Evolutionary conservation across 2,888 invertebrate genomes (phyloP), one percentile per base, ranked within the genome.

Genomic region (Dendrolimus pini): DNA sequence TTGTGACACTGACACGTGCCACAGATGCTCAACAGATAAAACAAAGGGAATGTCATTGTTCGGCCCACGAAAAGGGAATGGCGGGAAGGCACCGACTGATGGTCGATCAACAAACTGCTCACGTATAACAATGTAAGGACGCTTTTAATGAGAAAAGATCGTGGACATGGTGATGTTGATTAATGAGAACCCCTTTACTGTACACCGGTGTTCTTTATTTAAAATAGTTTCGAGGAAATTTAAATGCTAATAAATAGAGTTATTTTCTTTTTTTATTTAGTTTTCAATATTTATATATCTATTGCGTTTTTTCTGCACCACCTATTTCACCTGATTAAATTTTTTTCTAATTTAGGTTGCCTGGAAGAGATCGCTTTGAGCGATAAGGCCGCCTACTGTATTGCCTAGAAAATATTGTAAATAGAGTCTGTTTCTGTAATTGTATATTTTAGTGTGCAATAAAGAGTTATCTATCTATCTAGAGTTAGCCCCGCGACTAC

Each of bases 31-130:
- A 61, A 62, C 58, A 66, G 72, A 74, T 69, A 72, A 47, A 62
- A 64, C 64, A 58, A 62, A 61, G 65, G 67, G 70, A 61, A 77
- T 75, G 70, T 66, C 63, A 77, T 77, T 77, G 77, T 77, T 70
- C 64, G 59, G 61, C 70, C 66, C 58, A 59, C 64, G 73, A 75
- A 72, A 30, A 75, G 74, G 72, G 74, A 72, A 74, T 71, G 71
- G 70, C 66, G 69, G 70, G 71, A 69, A 47, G 10, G 30, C 30
- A 66, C 61, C 58, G 64, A 60, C 58, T 59, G 62, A 62, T 54
- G 55, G 58, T 59, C 65, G 58, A 64, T 72, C 72, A 72, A 64
- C 69, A 73, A 64, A 71, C 69, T 73, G 74, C 75, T 74, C 76
- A 78, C 77, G 77, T 66, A 59, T 54, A 56, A 55, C 59, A 60